Percentiles rank a stretch among this genome's conserved stretches.
Conservation (phyloP, 2,888 invertebrate species). For the Tachystola acroxantha region DNA sequence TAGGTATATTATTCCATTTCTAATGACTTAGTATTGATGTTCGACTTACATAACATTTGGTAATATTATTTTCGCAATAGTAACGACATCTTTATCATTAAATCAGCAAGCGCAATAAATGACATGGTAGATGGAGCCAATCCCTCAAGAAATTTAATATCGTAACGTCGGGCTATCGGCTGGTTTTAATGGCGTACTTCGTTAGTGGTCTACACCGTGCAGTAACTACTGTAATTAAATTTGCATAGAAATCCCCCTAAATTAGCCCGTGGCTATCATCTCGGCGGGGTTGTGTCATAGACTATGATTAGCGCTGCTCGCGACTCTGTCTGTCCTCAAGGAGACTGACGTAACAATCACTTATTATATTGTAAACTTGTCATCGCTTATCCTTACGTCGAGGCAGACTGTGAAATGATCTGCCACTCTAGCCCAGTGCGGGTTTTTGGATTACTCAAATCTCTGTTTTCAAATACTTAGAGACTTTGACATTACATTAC, state of each 20-base stretch:
- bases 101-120: slow-evolving; percentile 1
- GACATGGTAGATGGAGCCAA: slow-evolving; percentile 13
- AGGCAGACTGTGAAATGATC: too few relatives aligned
- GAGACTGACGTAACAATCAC: too few relatives aligned
- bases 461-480: too few relatives aligned
- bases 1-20: slow-evolving; percentile 15
- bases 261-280: slow-evolving; percentile 34
- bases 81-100: background rate
- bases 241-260: slow-evolving; percentile 65
- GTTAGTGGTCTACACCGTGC: slow-evolving; percentile 40
- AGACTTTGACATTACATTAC: too few relatives aligned
- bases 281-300: slow-evolving; percentile 10
- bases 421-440: too few relatives aligned
- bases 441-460: too few relatives aligned
- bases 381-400: too few relatives aligned
- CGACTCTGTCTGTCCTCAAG: background rate
- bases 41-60: background rate
- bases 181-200: slow-evolving; percentile 42
- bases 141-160: slow-evolving; percentile 38
- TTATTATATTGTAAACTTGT: too few relatives aligned
- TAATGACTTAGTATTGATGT: slow-evolving; percentile 5
- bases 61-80: background rate
- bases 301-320: slow-evolving; percentile 1
- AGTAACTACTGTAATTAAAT: slow-evolving; percentile 52
- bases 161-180: slow-evolving; percentile 25